phyloP scores from a whole-genome alignment of 1,140 invertebrate species.

The Pseudomyrmex cubaensis region DNA sequence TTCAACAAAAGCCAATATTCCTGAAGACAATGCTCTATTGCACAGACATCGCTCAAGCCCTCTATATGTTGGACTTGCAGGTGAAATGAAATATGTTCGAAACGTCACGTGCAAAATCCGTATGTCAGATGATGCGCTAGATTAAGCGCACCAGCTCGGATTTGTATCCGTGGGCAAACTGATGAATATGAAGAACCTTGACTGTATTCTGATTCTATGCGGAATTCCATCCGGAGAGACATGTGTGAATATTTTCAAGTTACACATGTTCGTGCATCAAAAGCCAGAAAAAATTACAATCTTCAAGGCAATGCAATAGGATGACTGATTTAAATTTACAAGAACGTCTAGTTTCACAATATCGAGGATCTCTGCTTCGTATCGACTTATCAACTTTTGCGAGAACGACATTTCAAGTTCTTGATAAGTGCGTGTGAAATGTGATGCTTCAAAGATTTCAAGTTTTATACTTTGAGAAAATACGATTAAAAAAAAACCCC shows the following conservation, averaged over 20 bases:
- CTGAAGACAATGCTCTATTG: conserved; percentile 46
- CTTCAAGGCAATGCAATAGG: too few relatives aligned
- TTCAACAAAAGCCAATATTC: conserved; percentile 59
- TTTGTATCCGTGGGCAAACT: conserved; percentile 30
- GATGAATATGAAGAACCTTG: conserved; percentile 39
- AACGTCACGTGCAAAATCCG: conserved; percentile 46
- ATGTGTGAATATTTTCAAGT: conserved; percentile 10
- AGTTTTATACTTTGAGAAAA: too few relatives aligned
- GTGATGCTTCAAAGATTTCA: too few relatives aligned
- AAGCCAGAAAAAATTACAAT: too few relatives aligned
- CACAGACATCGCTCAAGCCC: neutral
- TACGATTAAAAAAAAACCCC: too few relatives aligned
- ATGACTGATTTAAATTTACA: too few relatives aligned
- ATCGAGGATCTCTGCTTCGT: too few relatives aligned
- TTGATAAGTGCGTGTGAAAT: too few relatives aligned
- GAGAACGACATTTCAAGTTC: too few relatives aligned
- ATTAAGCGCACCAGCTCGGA: conserved; percentile 45
- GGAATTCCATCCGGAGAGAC: neutral
- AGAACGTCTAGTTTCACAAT: too few relatives aligned
- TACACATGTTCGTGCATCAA: neutral
- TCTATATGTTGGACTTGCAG: conserved; percentile 14
- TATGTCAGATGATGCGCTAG: conserved; percentile 43
- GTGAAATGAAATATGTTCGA: conserved; percentile 55
- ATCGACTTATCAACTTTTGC: too few relatives aligned
- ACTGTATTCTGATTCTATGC: neutral